Conservation (phyloP, 2,113 vertebrate species). For the Xiphophorus maculatus region DNA sequence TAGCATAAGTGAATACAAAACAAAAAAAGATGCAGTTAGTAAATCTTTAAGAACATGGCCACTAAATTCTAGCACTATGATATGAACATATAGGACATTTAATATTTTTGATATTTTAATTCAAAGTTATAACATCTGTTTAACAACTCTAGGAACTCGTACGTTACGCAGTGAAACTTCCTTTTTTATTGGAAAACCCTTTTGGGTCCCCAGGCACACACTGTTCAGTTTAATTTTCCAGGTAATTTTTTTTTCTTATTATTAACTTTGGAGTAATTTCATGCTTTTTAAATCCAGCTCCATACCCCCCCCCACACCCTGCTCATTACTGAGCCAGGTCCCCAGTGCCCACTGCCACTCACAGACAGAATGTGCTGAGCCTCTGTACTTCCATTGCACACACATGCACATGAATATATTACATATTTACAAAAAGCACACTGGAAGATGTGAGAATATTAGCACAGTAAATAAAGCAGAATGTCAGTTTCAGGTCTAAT, state of each 20-base stretch:
- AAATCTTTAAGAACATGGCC: too few species aligned
- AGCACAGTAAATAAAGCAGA: conserved; percentile 41
- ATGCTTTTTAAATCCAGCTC: conserved; percentile 73
- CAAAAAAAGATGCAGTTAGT: too few species aligned
- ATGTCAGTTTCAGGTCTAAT: conserved; percentile 24
- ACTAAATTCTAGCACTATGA: too few species aligned
- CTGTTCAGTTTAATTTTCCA: conserved; percentile 70
- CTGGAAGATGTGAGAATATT: conserved; percentile 13
- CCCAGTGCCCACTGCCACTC: conserved; percentile 39
- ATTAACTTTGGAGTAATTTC: conserved; percentile 74
- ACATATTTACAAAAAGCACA: conserved; percentile 2
- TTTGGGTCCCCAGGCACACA: conserved; percentile 29
- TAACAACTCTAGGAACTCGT: conserved; percentile 3
- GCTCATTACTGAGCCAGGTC: conserved; percentile 58
- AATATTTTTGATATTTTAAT: too few species aligned
- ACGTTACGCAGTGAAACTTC: conserved; percentile 28
- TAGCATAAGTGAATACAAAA: too few species aligned
- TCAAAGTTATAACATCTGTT: neutral
- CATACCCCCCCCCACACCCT: conserved; percentile 31
- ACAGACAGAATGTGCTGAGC: conserved; percentile 36
- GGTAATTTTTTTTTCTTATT: conserved; percentile 75
- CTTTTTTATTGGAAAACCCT: conserved; percentile 52
- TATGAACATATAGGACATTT: too few species aligned
- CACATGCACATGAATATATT: neutral
- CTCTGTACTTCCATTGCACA: conserved; percentile 32